phyloP scores from a whole-genome alignment of 2,113 vertebrate species.

The Odocoileus hemionus region DNA sequence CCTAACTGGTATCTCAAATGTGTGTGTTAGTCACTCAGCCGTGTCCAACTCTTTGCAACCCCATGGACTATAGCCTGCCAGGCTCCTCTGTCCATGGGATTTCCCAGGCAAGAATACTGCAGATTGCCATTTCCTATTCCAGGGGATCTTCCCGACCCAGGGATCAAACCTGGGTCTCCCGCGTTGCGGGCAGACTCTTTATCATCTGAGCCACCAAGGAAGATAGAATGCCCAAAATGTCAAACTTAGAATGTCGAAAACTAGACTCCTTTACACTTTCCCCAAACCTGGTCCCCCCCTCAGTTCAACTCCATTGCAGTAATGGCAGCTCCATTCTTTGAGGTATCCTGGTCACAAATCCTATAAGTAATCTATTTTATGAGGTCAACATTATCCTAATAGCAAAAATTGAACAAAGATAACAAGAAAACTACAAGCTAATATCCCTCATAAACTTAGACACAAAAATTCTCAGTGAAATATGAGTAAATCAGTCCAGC shows the following conservation, averaged over 20 bases:
- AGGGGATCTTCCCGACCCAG: not conserved
- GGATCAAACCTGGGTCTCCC: not conserved
- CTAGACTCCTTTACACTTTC: not conserved
- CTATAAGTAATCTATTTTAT: not conserved
- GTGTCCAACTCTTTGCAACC: not conserved
- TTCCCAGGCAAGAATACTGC: not conserved
- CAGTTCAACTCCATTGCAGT: not conserved
- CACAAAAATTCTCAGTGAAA: not conserved
- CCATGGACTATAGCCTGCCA: not conserved
- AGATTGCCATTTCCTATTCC: not conserved
- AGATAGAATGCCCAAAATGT: not conserved
- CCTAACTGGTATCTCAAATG: not conserved
- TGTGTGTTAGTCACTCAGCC: not conserved
- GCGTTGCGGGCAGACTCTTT: not conserved
- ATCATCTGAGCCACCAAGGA: not conserved
- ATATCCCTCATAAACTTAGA: not conserved
- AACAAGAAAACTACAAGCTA: not conserved
- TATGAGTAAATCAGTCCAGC: not conserved
- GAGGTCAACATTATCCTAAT: not conserved
- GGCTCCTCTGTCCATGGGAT: not conserved
- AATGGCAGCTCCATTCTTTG: not conserved
- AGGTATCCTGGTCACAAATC: not conserved
- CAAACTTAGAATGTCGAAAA: not conserved
- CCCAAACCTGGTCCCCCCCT: not conserved
- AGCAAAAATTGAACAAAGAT: not conserved